Conservation (phyloP, 2,113 vertebrate species). For the Neogale vison region DNA sequence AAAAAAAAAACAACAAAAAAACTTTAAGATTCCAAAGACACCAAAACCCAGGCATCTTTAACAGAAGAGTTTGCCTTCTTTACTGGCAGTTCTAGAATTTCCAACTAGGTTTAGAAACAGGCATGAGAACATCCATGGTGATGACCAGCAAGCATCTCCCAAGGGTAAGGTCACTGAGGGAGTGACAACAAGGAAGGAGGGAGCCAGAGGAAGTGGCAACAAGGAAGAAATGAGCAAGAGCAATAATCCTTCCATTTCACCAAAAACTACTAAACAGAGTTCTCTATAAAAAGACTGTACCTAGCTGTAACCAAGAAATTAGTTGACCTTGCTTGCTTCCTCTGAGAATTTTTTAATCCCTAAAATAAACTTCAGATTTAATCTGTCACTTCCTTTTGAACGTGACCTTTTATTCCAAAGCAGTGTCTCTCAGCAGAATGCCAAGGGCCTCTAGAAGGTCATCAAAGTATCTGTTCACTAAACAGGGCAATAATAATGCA, state of each 20-base stretch:
- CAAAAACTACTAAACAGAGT: background rate
- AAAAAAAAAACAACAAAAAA: background rate
- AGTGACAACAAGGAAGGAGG: background rate
- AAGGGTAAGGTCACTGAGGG: background rate
- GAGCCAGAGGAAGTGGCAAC: background rate
- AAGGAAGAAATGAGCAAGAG: background rate
- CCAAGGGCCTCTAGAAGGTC: background rate
- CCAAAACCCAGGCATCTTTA: background rate
- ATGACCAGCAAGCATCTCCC: background rate
- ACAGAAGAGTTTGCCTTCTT: background rate
- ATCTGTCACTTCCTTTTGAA: background rate
- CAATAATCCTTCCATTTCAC: background rate
- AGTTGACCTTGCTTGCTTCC: background rate
- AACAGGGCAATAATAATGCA: background rate
- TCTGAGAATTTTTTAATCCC: background rate
- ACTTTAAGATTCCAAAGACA: background rate
- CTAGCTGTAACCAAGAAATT: background rate
- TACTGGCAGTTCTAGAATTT: slow-evolving; percentile 6
- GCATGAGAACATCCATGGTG: background rate
- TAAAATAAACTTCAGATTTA: background rate
- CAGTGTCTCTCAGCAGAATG: slow-evolving; percentile 11
- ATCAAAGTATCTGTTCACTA: background rate
- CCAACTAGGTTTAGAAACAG: background rate
- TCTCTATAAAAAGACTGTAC: background rate
- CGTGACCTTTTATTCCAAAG: slow-evolving; percentile 34